Evolutionary conservation across 2,888 invertebrate genomes (phyloP), one percentile per base, ranked within the genome.

Genomic region (Meta bourneti): DNA sequence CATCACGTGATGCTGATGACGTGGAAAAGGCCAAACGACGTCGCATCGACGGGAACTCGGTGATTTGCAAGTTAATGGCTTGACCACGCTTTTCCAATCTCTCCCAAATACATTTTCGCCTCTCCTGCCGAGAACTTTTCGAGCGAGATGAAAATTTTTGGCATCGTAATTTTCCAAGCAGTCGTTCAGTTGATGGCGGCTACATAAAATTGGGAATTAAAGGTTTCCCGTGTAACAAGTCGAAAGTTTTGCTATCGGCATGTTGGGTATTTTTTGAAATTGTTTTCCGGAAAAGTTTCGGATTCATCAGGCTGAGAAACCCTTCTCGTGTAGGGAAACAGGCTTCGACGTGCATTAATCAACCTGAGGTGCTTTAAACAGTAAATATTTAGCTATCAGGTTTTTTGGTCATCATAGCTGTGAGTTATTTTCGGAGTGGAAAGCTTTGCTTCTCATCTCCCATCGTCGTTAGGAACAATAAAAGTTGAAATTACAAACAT

Each of bases 31-130:
- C 89, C 89, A 83, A 90, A 90, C 83, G 83, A 84, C 89, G 75
- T 89, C 78, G 69, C 78, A 69, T 89, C 89, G 82, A 81, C 52
- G 89, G 75, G 77, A 75, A 74, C 61, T 80, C 20, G 79, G 83
- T 79, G 84, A 84, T 89, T 89, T 90, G 89, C 89, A 90, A 90
- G 89, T 84, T 90, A 90, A 90, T 90, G 89, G 89, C 70, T 90
- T 78, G 89, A 90, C 84, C 89, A 90, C 48, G 52, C 86, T 78
- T 78, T 86, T 9, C 70, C 86, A 86, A 84, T 84, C 84, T 84
- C 49, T 34, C 11, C 69, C 61, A 49, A 34, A 54, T 34, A 20
- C 75, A 85, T 72, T 87, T 69, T 51, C 81, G 19, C 54, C 79
- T 20, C 34, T 34, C 20, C 8, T 54, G n/a, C 79, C 7, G n/a